phyloP scores from a whole-genome alignment of 2,888 invertebrate species.

The Octodonta nipae region DNA sequence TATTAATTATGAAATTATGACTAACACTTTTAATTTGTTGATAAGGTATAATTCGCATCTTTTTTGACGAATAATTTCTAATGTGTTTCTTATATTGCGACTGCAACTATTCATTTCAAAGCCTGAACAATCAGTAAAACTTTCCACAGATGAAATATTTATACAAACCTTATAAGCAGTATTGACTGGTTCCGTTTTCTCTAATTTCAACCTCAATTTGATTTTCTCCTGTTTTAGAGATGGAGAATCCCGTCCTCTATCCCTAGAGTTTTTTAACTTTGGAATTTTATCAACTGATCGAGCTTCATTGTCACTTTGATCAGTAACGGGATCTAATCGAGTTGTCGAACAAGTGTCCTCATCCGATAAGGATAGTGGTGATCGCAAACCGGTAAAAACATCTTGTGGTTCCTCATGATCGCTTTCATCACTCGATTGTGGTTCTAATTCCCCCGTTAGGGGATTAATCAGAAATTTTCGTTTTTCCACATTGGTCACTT shows the following conservation, averaged over 20 bases:
- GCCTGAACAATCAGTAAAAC: too few relatives aligned
- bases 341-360: conserved; percentile 43
- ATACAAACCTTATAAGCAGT: conserved; percentile 51
- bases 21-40: too few relatives aligned
- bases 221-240: conserved; percentile 53
- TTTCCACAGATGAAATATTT: too few relatives aligned
- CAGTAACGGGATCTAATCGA: conserved; percentile 32
- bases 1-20: too few relatives aligned
- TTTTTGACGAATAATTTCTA: too few relatives aligned
- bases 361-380: conserved; percentile 34
- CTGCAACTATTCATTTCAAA: too few relatives aligned
- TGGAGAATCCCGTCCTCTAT: conserved; percentile 32
- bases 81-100: too few relatives aligned
- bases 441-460: conserved; percentile 73
- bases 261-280: conserved; percentile 1
- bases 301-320: conserved; percentile 34
- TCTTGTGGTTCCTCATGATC: conserved; percentile 37
- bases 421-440: conserved; percentile 56
- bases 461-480: conserved; percentile 81
- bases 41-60: too few relatives aligned
- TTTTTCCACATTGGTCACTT: conserved; percentile 40
- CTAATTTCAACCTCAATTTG: conserved; percentile 67
- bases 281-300: conserved; percentile 8
- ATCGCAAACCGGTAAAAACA: conserved; percentile 31
- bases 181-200: conserved; percentile 67